A percentile compares a stretch with the other conserved stretches of the same genome.
These are phyloP conservation scores for Drosophila kanekoi DNA, from an alignment of 2,888 invertebrate species.

Conservation along the genomic window DNA sequence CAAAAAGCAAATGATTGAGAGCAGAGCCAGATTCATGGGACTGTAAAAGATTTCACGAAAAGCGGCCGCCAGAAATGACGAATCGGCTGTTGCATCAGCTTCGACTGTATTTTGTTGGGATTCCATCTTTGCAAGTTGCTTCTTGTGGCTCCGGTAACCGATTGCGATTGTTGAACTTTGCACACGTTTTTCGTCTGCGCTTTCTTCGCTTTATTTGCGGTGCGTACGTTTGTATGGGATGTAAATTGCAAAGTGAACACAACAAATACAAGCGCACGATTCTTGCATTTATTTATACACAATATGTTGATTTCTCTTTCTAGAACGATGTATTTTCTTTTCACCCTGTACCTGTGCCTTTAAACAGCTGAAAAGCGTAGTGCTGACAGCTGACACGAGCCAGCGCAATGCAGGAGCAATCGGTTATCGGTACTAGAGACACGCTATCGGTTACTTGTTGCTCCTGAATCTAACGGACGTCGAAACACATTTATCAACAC, in stretches of 20 bases:
- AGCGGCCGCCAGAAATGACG: slow-evolving; percentile 75
- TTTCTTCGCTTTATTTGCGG: not conserved
- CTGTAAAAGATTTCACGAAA: slow-evolving; percentile 88
- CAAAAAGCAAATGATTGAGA: slow-evolving; percentile 89
- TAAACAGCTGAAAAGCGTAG: slow-evolving; percentile 42
- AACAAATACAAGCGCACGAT: slow-evolving; percentile 29
- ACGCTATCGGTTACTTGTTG: slow-evolving; percentile 28
- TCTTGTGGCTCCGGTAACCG: slow-evolving; percentile 9
- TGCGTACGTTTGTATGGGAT: slow-evolving; percentile 32
- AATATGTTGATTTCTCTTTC: slow-evolving; percentile 49
- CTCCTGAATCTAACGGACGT: slow-evolving; percentile 34
- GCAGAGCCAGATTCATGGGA: slow-evolving; percentile 90
- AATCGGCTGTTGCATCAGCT: slow-evolving; percentile 47
- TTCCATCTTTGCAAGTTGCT: slow-evolving; percentile 36
- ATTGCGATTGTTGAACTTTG: slow-evolving; percentile 42
- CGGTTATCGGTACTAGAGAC: slow-evolving; percentile 18
- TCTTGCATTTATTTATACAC: slow-evolving; percentile 49
- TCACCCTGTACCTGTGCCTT: slow-evolving; percentile 31
- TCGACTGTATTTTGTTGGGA: slow-evolving; percentile 38
- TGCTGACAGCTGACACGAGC: slow-evolving; percentile 35
- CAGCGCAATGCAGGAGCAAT: not conserved
- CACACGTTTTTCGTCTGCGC: slow-evolving; percentile 21
- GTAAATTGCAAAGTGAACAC: slow-evolving; percentile 37
- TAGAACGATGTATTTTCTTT: slow-evolving; percentile 41
- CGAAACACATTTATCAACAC: slow-evolving; percentile 32